phyloP scores from a whole-genome alignment of 2,797 vertebrate genomes.

The Chiloscyllium punctatum region DNA sequence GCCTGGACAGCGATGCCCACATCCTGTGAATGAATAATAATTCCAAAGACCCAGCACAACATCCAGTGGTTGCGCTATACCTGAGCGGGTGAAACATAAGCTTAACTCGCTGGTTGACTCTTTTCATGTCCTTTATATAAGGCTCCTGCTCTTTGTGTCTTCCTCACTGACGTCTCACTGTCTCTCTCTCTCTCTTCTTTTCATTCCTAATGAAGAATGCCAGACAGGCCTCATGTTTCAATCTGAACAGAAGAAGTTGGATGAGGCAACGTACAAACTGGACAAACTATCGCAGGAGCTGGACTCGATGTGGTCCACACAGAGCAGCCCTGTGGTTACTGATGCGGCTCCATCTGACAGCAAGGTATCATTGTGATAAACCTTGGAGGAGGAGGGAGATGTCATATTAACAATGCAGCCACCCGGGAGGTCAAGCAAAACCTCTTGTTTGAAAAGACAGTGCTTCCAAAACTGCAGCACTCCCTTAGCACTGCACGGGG shows the following conservation, averaged over 20 bases:
- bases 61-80: no score
- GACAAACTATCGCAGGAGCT: background rate
- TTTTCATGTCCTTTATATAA: no score
- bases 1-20: no score
- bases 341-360: accelerated
- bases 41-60: no score
- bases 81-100: no score
- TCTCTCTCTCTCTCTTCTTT: background rate
- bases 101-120: no score
- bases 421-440: background rate
- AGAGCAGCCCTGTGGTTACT: background rate
- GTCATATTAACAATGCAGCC: background rate
- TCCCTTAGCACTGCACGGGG: no score
- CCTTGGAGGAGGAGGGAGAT: background rate
- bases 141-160: background rate
- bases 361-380: background rate
- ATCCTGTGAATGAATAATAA: no score
- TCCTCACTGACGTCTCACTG: background rate
- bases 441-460: no score
- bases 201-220: background rate
- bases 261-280: background rate
- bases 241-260: background rate
- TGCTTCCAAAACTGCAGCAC: no score
- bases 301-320: background rate
- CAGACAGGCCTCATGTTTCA: background rate